These are phyloP conservation scores for Aplodontia rufa DNA, from an alignment of 2,113 vertebrate genomes.

Conservation along the genomic window DNA sequence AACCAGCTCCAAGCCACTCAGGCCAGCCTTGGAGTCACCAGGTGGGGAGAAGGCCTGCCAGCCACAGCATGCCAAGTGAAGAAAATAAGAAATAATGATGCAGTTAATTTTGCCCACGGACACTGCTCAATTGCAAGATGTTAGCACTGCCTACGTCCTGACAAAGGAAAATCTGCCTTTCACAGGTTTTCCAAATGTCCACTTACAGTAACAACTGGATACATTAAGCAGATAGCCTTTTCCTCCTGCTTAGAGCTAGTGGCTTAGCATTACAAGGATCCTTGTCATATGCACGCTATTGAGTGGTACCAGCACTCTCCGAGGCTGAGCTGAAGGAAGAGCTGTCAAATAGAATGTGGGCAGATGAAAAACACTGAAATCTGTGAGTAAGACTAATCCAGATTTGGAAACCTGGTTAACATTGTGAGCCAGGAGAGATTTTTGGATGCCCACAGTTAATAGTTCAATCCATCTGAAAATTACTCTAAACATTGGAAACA, in stretches of 20 bases:
- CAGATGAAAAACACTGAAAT: slow-evolving; percentile 25
- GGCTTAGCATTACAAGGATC: background rate
- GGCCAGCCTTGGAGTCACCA: background rate
- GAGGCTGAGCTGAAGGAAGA: background rate
- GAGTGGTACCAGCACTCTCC: background rate
- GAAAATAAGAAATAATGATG: background rate
- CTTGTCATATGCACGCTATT: background rate
- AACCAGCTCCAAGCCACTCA: slow-evolving; percentile 3
- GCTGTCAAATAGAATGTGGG: background rate
- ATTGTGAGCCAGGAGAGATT: background rate
- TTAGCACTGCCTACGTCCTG: background rate
- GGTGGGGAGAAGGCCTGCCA: slow-evolving; percentile 7
- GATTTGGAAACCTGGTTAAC: slow-evolving; percentile 17
- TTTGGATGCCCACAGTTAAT: background rate
- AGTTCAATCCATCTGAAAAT: slow-evolving; percentile 16
- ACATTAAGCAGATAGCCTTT: background rate
- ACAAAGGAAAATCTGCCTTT: slow-evolving; percentile 11
- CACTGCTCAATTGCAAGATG: background rate
- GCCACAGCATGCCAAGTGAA: background rate
- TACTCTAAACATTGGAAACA: slow-evolving; percentile 33
- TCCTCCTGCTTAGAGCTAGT: background rate
- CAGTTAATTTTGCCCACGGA: background rate
- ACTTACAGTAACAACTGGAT: background rate
- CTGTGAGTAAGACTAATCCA: background rate
- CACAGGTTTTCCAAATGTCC: slow-evolving; percentile 19